A percentile compares a stretch with the other conserved stretches of the same genome.
phyloP scores from a whole-genome alignment of 1,140 invertebrate species.

The Cephus cinctus region DNA sequence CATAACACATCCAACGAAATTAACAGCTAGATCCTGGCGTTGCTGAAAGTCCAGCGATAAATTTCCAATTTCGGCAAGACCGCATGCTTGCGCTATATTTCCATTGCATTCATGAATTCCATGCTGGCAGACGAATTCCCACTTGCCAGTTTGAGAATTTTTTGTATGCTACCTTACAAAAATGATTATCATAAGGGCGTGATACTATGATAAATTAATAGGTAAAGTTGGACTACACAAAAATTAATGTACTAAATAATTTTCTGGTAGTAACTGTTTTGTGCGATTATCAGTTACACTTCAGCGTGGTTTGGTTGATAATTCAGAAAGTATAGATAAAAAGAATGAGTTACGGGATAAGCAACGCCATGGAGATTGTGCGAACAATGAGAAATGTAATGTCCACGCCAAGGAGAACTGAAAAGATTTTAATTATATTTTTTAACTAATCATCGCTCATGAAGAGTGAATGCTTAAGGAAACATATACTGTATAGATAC shows the following conservation, averaged over 20 bases:
- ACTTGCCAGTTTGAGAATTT: conserved; percentile 39
- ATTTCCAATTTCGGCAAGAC: conserved; percentile 45
- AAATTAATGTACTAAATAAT: no score
- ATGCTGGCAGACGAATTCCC: conserved; percentile 67
- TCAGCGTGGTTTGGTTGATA: no score
- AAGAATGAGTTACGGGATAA: no score
- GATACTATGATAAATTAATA: no score
- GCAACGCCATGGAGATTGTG: no score
- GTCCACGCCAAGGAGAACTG: background rate
- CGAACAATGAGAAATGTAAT: background rate
- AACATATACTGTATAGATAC: background rate
- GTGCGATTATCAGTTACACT: no score
- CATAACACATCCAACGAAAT: conserved; percentile 62
- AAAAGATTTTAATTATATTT: background rate
- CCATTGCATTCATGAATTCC: conserved; percentile 65
- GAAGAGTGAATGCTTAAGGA: background rate
- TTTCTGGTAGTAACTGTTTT: no score
- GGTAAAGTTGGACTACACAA: no score
- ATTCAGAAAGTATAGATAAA: no score
- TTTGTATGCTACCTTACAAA: conserved; percentile 34
- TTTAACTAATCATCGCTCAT: background rate
- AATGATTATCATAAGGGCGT: no score
- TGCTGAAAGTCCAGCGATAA: conserved; percentile 37
- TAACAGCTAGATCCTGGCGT: conserved; percentile 46
- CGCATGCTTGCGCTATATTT: conserved; percentile 67